Percentiles rank a stretch among this genome's conserved stretches.
Conservation (phyloP, 2,888 invertebrate species). For the Drosophila nr. fundita region DNA sequence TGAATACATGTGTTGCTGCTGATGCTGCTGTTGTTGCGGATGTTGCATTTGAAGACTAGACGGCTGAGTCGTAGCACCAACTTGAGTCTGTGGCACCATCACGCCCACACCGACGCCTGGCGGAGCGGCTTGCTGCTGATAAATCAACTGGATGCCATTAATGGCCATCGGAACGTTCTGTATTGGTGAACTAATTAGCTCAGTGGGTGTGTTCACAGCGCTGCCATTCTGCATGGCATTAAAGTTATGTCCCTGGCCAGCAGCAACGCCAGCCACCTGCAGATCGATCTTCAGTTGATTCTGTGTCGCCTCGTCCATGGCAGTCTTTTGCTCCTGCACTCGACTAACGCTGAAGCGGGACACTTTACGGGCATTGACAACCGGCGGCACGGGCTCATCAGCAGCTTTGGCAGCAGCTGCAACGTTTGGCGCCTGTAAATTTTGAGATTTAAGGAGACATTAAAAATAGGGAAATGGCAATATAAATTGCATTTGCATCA, state of each 20-base stretch:
- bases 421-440: conserved; percentile 29
- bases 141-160: conserved; percentile 72
- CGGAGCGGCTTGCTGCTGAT: conserved; percentile 56
- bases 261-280: conserved; percentile 49
- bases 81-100: conserved; percentile 52
- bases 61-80: conserved; percentile 39
- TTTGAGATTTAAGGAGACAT: neutral
- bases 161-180: conserved; percentile 66
- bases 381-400: conserved; percentile 54
- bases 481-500: conserved; percentile 11
- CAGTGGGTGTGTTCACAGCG: conserved; percentile 78
- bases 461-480: neutral
- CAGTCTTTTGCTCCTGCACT: conserved; percentile 74
- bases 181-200: conserved; percentile 65
- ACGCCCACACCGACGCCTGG: conserved; percentile 30
- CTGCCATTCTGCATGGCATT: conserved; percentile 61
- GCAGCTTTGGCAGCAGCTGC: conserved; percentile 43
- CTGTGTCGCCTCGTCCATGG: conserved; percentile 52
- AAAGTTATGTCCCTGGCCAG: conserved; percentile 45
- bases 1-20: conserved; percentile 49
- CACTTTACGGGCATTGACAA: conserved; percentile 69
- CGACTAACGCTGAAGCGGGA: conserved; percentile 82
- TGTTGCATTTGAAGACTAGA: conserved; percentile 45
- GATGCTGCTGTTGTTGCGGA: conserved; percentile 45
- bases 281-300: conserved; percentile 71